Evolutionary conservation across 2,113 vertebrate genomes (phyloP), one percentile per base, ranked within the genome.

Genomic region (Hippolais icterina): DNA sequence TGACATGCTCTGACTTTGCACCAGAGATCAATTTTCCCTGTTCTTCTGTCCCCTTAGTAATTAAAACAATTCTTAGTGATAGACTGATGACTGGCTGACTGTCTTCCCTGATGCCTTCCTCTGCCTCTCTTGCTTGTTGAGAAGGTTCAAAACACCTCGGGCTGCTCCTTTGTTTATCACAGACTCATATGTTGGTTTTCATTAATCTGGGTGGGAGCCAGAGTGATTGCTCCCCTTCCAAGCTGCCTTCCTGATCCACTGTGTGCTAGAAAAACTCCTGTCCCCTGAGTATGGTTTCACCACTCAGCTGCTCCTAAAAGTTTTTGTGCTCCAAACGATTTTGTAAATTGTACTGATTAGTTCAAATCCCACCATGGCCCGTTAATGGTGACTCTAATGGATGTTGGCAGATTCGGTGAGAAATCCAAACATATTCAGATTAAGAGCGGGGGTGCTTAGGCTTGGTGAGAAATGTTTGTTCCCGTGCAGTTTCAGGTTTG

Each of bases 371-470:
- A 77, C 23, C 50, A 35, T 8, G 42, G 68, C 59, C 59, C 0
- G 0, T 80, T 95, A 96, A 94, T 90, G 50, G 66, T 93, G 95
- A 94, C 46, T 72, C 46, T 95, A 93, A 95, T 80, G 42, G 42
- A 31, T 90, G 79, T 2, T 93, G 95, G 70, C 88, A 69, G 83
- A 54, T 46, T 53, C 53, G 85, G 59, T 29, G 79, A 65, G 83
- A 85, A 92, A 94, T 65, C 37, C 59, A 80, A 93, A 93, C 71
- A 69, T 80, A 90, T 69, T 83, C 85, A 83, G 37, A 88, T 90
- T 49, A 65, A 65, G 50, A 88, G 79, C 79, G 86, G 71, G 53
- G 41, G 35, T 69, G 56, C 27, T 82, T 24, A 2, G 33, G 29
- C 52, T 91, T 23, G 11, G 11, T 79, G 37, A 60, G 61, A 85